Conservation (phyloP, 2,888 invertebrate genomes). For the Odontomyia ornata region DNA sequence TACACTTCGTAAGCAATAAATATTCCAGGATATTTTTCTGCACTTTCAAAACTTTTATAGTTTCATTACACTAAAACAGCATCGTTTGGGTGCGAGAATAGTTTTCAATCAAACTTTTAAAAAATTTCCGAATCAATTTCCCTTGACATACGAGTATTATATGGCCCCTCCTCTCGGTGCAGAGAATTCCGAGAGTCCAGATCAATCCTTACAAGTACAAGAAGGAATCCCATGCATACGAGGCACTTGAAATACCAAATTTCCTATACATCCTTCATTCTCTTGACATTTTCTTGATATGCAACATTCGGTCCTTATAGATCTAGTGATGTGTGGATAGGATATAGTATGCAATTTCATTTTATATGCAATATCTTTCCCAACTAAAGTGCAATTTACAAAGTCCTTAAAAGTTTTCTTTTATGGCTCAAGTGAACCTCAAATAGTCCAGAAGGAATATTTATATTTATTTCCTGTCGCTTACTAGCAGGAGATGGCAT, state of each 20-base stretch:
- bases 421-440: conserved; percentile 34
- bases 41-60: too few relatives aligned
- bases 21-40: too few relatives aligned
- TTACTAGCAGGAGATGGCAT: too few relatives aligned
- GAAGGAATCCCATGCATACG: background rate
- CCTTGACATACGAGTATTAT: background rate
- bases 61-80: too few relatives aligned
- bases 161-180: too few relatives aligned
- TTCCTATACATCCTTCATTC: background rate
- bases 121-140: conserved; percentile 40
- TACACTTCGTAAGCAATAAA: too few relatives aligned
- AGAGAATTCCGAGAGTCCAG: too few relatives aligned
- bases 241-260: conserved; percentile 1
- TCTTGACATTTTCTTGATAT: background rate
- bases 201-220: background rate
- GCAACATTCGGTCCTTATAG: too few relatives aligned
- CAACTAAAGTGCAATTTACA: conserved; percentile 43
- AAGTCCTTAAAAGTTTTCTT: conserved; percentile 42
- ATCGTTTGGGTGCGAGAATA: background rate
- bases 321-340: background rate
- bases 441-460: conserved; percentile 38
- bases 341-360: conserved; percentile 37
- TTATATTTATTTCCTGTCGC: too few relatives aligned
- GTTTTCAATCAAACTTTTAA: conserved; percentile 41
- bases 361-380: conserved; percentile 43